Conservation (phyloP, 1,140 invertebrate genomes). For the Spodoptera frugiperda region DNA sequence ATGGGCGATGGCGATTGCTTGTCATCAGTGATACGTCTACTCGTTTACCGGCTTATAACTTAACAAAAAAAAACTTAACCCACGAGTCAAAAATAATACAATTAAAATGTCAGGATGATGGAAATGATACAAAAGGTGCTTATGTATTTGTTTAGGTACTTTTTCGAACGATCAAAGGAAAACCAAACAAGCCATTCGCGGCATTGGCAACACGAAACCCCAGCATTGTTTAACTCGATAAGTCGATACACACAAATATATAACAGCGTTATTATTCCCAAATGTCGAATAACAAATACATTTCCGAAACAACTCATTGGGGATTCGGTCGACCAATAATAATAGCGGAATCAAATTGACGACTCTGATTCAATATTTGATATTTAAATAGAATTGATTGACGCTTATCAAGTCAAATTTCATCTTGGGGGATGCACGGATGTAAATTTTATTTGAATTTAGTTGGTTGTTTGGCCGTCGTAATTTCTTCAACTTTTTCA, state of each 20-base stretch:
- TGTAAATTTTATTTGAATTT: slow-evolving; percentile 2
- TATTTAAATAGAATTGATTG: slow-evolving; percentile 29
- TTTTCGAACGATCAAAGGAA: no score
- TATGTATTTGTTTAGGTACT: no score
- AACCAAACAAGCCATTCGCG: no score
- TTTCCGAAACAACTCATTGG: slow-evolving; percentile 20
- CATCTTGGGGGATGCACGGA: slow-evolving; percentile 6
- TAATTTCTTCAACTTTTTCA: background rate
- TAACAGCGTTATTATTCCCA: slow-evolving; percentile 19
- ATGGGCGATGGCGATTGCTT: no score
- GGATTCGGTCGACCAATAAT: slow-evolving; percentile 9
- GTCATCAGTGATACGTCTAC: no score
- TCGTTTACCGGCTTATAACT: no score
- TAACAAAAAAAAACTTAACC: no score
- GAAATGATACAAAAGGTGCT: no score
- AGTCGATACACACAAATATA: slow-evolving; percentile 35
- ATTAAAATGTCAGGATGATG: no score
- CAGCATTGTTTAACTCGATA: background rate
- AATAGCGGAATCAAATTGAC: slow-evolving; percentile 38
- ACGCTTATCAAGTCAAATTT: slow-evolving; percentile 17
- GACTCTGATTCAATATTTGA: slow-evolving; percentile 40
- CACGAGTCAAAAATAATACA: no score
- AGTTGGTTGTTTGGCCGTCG: background rate
- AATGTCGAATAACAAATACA: slow-evolving; percentile 19
- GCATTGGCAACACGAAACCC: no score